Conservation (phyloP, 2,888 invertebrate genomes). For the Brassicogethes aeneus region DNA sequence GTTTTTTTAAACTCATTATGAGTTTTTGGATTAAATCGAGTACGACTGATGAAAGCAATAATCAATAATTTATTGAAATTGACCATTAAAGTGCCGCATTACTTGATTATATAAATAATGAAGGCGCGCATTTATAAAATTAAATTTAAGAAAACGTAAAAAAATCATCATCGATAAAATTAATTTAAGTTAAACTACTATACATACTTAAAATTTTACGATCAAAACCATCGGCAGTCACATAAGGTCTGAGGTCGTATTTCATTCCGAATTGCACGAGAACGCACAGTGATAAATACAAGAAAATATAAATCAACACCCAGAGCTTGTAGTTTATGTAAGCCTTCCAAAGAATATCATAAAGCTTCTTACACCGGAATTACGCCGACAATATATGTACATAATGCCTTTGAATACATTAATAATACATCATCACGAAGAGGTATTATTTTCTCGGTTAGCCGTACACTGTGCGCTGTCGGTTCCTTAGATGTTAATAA, state of each 20-base stretch:
- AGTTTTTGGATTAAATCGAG: too few relatives aligned
- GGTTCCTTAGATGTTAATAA: slow-evolving; percentile 14
- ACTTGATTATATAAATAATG: neutral
- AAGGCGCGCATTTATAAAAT: neutral
- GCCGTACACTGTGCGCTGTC: slow-evolving; percentile 8
- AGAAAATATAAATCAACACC: too few relatives aligned
- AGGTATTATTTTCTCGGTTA: too few relatives aligned
- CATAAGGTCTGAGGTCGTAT: slow-evolving; percentile 9
- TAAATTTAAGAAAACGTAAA: neutral
- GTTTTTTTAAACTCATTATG: too few relatives aligned
- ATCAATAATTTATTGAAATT: neutral
- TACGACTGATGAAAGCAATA: too few relatives aligned
- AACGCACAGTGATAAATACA: too few relatives aligned
- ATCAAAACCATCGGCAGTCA: slow-evolving; percentile 7
- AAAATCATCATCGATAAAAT: neutral
- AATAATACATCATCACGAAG: too few relatives aligned
- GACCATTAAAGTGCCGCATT: neutral
- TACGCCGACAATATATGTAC: too few relatives aligned
- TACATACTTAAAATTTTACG: slow-evolving; percentile 1
- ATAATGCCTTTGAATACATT: too few relatives aligned
- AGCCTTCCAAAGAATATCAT: too few relatives aligned
- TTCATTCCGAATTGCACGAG: slow-evolving; percentile 3
- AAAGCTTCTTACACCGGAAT: too few relatives aligned
- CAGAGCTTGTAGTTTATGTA: too few relatives aligned
- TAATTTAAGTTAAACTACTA: neutral